Evolutionary conservation across 2,113 vertebrate species (phyloP).

Genomic region (Camelus dromedarius): DNA sequence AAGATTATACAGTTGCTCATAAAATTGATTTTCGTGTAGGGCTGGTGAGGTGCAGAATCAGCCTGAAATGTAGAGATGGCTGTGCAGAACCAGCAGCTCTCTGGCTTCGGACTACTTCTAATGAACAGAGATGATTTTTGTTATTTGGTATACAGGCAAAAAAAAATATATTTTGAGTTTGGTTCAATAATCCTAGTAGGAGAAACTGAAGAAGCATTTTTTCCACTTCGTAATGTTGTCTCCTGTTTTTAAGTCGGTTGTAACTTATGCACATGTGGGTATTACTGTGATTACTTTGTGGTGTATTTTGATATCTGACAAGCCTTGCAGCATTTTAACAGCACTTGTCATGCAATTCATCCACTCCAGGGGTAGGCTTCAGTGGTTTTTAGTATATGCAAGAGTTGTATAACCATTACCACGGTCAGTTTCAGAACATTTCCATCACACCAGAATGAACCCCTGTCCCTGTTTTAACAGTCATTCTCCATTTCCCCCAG

Average conservation of each 20-base stretch:
- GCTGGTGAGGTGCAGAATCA: conserved; percentile 51
- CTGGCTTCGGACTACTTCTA: conserved; percentile 70
- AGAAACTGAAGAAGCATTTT: conserved; percentile 66
- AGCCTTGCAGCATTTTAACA: background rate
- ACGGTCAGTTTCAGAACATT: background rate
- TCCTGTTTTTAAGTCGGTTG: conserved; percentile 6
- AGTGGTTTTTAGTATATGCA: no score
- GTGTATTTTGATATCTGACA: background rate
- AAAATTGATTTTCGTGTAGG: conserved; percentile 77
- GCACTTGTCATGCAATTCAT: background rate
- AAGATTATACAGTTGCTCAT: conserved; percentile 68
- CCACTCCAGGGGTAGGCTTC: background rate
- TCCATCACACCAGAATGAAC: background rate
- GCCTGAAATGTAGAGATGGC: conserved; percentile 60
- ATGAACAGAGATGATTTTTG: conserved; percentile 70
- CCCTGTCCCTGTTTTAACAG: background rate
- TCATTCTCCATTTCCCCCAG: background rate
- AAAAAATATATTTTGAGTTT: conserved; percentile 73
- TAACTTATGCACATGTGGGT: background rate
- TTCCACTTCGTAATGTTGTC: conserved; percentile 47
- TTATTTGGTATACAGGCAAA: conserved; percentile 42
- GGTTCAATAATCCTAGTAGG: conserved; percentile 11
- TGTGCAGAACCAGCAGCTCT: conserved; percentile 76
- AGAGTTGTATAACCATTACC: no score
- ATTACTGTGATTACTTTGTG: background rate